Conservation (phyloP, 2,888 invertebrate species). For the Chirona hameri region DNA sequence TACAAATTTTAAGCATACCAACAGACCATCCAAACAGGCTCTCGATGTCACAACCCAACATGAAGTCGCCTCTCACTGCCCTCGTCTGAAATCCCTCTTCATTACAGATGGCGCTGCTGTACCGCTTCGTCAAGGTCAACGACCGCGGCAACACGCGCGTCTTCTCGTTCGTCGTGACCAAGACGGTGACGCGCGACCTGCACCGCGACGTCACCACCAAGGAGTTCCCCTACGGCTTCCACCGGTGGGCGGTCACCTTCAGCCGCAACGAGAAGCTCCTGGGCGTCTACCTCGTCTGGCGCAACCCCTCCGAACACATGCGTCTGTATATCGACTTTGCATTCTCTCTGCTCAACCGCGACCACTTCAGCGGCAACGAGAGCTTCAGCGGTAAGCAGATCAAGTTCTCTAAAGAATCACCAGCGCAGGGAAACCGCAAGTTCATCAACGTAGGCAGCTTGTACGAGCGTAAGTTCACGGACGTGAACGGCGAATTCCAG, state of each 20-base stretch:
- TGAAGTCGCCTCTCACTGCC: no score
- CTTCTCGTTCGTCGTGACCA: conserved; percentile 77
- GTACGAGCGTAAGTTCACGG: conserved; percentile 67
- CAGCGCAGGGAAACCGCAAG: conserved; percentile 66
- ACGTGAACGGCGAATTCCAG: conserved; percentile 74
- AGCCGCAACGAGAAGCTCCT: conserved; percentile 69
- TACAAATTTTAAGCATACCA: no score
- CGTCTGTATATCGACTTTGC: conserved; percentile 74
- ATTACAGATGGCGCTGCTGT: conserved; percentile 65
- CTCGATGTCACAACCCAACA: no score
- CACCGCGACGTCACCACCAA: conserved; percentile 76
- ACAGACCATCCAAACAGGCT: no score
- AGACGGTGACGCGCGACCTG: conserved; percentile 69
- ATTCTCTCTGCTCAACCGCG: conserved; percentile 72
- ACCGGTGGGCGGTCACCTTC: conserved; percentile 77
- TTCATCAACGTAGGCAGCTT: conserved; percentile 69
- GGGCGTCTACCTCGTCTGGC: conserved; percentile 73
- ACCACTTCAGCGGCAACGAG: conserved; percentile 78
- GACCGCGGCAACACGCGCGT: conserved; percentile 78
- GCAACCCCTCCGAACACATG: conserved; percentile 69
- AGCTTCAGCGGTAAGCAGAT: conserved; percentile 72
- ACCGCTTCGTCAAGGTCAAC: conserved; percentile 75
- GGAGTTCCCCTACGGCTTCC: conserved; percentile 76
- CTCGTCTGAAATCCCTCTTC: no score
- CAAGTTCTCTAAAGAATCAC: conserved; percentile 47